Base-by-base conservation (phyloP, 2,113 vertebrate species). In the Mionectes macconnelli region DNA sequence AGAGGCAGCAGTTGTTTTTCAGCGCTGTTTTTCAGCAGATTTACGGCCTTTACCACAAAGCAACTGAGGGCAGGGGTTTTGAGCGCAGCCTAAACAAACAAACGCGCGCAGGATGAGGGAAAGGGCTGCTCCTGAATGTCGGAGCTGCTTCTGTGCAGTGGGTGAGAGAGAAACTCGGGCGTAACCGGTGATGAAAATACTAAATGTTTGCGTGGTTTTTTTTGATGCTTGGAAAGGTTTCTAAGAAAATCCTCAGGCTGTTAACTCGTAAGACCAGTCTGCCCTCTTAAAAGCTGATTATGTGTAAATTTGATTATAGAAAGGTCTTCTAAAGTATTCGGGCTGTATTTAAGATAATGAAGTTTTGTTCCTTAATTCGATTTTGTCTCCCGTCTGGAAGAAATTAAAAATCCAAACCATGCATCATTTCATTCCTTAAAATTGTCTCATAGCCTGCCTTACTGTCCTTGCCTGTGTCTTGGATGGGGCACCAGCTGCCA, bases 351-450 rank as follows among this genome's bases (percentile, higher is more conserved):
- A 64, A 93, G 59, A 25, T 96, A 87, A 93, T 84, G 90, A 84
- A 84, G 53, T 91, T 87, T 67, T 37, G 22, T 31, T 63, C 62
- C 67, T 80, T 92, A 92, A 94, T 84, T 63, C 47, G 4, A 88
- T 86, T 90, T 83, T 20, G 27, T 10, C 73, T 78, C 75, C 70
- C 87, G 64, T 73, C 90, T 92, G 88, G 92, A 94, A 93, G 75
- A 59, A 91, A 94, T 94, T 88, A 91, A 68, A 91, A 94, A 93
- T 77, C 40, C 69, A 24, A 86, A 37, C 49, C 73, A 21, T 39
- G 66, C 53, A 47, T 88, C n/a, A 20, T 70, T 87, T 68, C 21
- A 12, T 21, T 57, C 74, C 44, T 84, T 52, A 40, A 35, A 83
- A 68, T 44, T 4, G 14, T 10, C 68, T 87, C 6, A 0, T 28